Evolutionary conservation across 2,113 vertebrate species (phyloP).

Genomic region (Cyanistes caeruleus): DNA sequence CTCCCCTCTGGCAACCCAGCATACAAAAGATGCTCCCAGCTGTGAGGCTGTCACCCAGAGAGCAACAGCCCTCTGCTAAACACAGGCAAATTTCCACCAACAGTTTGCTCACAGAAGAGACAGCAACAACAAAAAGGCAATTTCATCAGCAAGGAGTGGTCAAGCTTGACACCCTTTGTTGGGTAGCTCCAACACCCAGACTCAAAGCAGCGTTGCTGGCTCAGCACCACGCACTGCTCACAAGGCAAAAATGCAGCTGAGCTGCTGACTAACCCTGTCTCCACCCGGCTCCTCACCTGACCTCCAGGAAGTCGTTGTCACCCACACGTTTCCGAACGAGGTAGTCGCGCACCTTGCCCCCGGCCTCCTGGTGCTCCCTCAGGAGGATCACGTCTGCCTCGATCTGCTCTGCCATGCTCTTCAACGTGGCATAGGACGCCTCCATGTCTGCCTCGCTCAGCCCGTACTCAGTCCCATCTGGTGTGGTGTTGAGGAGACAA

Average conservation of each 20-base stretch:
- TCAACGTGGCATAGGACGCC: slow-evolving; percentile 91
- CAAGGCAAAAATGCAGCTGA: neutral
- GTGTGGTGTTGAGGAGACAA: neutral
- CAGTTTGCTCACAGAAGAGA: neutral
- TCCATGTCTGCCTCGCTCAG: slow-evolving; percentile 94
- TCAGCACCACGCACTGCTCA: neutral
- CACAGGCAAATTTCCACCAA: neutral
- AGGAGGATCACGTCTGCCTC: slow-evolving; percentile 92
- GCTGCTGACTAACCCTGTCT: slow-evolving; percentile 39
- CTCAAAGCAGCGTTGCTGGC: neutral
- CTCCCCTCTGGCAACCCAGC: neutral
- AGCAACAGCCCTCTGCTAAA: neutral
- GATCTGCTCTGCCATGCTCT: slow-evolving; percentile 93
- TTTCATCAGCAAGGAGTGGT: slow-evolving; percentile 40
- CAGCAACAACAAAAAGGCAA: neutral
- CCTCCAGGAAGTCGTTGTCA: slow-evolving; percentile 98
- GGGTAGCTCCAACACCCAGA: slow-evolving; percentile 7
- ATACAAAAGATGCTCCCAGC: neutral
- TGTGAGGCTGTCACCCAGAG: neutral
- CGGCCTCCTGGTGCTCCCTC: slow-evolving; percentile 88
- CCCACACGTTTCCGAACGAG: slow-evolving; percentile 92
- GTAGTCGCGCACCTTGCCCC: slow-evolving; percentile 92
- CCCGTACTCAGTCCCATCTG: slow-evolving; percentile 95
- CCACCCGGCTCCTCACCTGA: slow-evolving; percentile 85
- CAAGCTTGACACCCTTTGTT: neutral